phyloP scores from a whole-genome alignment of 2,888 invertebrate genomes.

The Ennomos erosarius region DNA sequence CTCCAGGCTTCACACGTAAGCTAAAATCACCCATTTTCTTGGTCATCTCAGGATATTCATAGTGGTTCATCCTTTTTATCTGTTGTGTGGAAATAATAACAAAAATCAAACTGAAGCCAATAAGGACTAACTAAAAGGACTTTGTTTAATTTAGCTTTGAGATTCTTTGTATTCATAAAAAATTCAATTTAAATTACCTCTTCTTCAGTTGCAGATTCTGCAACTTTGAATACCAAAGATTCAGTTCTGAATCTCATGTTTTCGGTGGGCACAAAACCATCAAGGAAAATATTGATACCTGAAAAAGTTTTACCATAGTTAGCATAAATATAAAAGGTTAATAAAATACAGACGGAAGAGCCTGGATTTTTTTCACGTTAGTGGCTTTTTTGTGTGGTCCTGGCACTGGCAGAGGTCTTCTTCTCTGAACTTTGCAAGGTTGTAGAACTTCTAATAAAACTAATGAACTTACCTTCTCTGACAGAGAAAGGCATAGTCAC shows the following conservation, averaged over 20 bases:
- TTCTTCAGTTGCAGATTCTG: slow-evolving; percentile 98
- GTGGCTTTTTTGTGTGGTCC: no score
- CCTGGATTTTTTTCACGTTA: no score
- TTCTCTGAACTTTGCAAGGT: not conserved
- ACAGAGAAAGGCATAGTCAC: slow-evolving; percentile 99
- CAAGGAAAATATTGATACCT: slow-evolving; percentile 99
- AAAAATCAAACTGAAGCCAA: no score
- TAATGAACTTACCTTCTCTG: slow-evolving; percentile 91
- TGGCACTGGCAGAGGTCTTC: slow-evolving; percentile 1
- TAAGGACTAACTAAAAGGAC: no score
- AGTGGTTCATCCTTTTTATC: slow-evolving; percentile 97
- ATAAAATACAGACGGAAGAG: no score
- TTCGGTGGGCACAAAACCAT: slow-evolving; percentile 99
- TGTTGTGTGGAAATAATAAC: slow-evolving; percentile 37
- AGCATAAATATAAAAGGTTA: no score
- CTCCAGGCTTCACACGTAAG: slow-evolving; percentile 93
- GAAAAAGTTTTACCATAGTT: slow-evolving; percentile 30
- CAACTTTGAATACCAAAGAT: slow-evolving; percentile 98
- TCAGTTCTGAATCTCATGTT: slow-evolving; percentile 99
- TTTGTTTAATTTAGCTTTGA: no score
- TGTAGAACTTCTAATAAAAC: not conserved
- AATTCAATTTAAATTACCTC: slow-evolving; percentile 84
- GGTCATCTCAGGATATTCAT: slow-evolving; percentile 96
- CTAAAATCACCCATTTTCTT: slow-evolving; percentile 93
- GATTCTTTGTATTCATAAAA: no score